Evolutionary conservation across 2,113 vertebrate genomes (phyloP).

Genomic region (Laterallus jamaicensis): DNA sequence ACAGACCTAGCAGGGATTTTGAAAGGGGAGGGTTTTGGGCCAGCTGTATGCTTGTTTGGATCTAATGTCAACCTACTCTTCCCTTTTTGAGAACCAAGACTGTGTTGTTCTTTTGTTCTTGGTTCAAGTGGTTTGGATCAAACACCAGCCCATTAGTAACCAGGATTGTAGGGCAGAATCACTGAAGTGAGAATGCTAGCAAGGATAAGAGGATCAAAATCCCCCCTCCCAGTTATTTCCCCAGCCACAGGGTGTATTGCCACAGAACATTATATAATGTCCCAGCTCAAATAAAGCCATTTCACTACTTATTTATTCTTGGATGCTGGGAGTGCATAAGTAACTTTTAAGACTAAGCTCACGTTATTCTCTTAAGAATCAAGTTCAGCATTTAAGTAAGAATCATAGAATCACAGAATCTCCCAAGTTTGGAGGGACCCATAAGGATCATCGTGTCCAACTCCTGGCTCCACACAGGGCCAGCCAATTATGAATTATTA

Average conservation of each 20-base stretch:
- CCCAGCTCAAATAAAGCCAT: not conserved
- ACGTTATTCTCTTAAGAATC: not conserved
- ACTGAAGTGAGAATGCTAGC: not conserved
- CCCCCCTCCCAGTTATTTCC: not conserved
- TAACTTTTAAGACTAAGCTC: not conserved
- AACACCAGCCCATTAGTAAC: not conserved
- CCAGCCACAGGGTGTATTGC: not conserved
- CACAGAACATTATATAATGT: not conserved
- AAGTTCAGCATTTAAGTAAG: not conserved
- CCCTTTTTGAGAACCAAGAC: not conserved
- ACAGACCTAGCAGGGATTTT: not conserved
- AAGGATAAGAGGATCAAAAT: not conserved
- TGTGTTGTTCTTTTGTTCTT: not conserved
- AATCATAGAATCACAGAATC: no score
- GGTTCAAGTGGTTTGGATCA: not conserved
- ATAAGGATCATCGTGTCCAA: no score
- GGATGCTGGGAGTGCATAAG: not conserved
- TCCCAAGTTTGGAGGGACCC: no score
- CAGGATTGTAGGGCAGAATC: not conserved
- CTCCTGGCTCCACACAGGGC: no score
- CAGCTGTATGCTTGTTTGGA: not conserved
- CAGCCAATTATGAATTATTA: not conserved
- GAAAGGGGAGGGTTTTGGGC: not conserved
- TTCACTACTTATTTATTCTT: not conserved
- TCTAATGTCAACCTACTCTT: not conserved